Base-by-base conservation (phyloP, 92 coral and sea anemone species). In the Epizoanthus illoricatus region DNA sequence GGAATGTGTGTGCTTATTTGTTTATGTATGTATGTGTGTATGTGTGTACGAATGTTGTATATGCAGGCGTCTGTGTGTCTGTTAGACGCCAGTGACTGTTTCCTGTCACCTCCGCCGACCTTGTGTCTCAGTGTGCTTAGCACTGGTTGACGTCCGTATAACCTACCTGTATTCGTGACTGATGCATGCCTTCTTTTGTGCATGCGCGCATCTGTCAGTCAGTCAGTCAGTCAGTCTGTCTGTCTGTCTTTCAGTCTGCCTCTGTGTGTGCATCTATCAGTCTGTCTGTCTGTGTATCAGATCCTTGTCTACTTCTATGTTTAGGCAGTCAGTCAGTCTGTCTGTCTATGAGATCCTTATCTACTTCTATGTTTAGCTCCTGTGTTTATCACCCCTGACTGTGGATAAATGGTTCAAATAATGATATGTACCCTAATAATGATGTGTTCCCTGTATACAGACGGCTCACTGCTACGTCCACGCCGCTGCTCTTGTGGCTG, bases 401-500 rank as follows among this genome's bases (percentile, higher is more conserved):
- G 56, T 52, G 2, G 12, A 52, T 52, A 18, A 7, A 43, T 3
- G 72, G 17, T 11, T 15, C 4, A 15, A 15, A 12, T 71, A 42
- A 41, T 66, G 36, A n/a, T 23, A 39, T 39, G 24, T 42, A 40
- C 36, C 36, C 36, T 0, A 1, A 28, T 28, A 28, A 28, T 28
- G 36, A 28, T 28, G 36, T 28, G 17, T 72, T 23, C 49, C 52
- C 40, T 43, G 69, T 79, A 55, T 36, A 42, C 82, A 95, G 98
- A 92, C 98, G 49, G 98, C 98, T 12, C 97, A 93, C 72, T 95
- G 98, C 75, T 91, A 93, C 81, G 85, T 95, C 5, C 98, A 95
- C 76, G 98, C 98, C 12, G 98, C 98, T 33, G 98, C 98, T 49
- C 84, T 96, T 74, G 98, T 96, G 28, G 99, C 98, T 19, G 99